phyloP scores from a whole-genome alignment of 2,113 vertebrate species.

The Pithys albifrons region DNA sequence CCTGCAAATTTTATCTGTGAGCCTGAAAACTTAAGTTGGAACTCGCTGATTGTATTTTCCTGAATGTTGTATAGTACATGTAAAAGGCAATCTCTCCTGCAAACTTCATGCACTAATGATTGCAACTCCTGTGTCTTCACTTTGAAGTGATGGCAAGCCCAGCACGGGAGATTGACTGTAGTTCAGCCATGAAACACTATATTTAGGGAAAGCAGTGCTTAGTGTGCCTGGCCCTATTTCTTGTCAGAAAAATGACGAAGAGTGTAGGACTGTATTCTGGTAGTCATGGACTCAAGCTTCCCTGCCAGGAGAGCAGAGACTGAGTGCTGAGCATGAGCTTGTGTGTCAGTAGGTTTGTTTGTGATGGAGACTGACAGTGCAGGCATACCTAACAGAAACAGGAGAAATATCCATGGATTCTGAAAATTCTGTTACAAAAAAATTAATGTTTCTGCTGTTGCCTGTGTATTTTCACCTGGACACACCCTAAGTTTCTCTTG shows the following conservation, averaged over 20 bases:
- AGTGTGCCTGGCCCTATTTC: neutral
- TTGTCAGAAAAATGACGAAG: neutral
- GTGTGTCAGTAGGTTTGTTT: neutral
- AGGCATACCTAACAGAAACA: neutral
- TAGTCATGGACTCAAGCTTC: neutral
- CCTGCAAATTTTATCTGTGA: neutral
- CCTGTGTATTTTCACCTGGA: neutral
- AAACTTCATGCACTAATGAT: neutral
- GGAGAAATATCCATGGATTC: neutral
- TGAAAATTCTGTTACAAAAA: neutral
- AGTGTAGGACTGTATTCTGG: rapidly evolving
- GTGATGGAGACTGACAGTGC: neutral
- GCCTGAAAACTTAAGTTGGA: neutral
- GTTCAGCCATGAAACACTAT: neutral
- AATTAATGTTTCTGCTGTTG: rapidly evolving
- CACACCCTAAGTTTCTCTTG: neutral
- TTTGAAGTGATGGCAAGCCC: neutral
- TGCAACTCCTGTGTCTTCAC: neutral
- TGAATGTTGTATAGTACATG: rapidly evolving
- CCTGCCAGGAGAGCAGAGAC: neutral
- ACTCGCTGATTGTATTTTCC: neutral
- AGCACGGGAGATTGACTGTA: neutral
- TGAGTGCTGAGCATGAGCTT: neutral
- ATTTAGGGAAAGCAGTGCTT: neutral
- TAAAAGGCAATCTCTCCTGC: neutral